Evolutionary conservation across 2,113 vertebrate species (phyloP).

Genomic region (Castor canadensis): DNA sequence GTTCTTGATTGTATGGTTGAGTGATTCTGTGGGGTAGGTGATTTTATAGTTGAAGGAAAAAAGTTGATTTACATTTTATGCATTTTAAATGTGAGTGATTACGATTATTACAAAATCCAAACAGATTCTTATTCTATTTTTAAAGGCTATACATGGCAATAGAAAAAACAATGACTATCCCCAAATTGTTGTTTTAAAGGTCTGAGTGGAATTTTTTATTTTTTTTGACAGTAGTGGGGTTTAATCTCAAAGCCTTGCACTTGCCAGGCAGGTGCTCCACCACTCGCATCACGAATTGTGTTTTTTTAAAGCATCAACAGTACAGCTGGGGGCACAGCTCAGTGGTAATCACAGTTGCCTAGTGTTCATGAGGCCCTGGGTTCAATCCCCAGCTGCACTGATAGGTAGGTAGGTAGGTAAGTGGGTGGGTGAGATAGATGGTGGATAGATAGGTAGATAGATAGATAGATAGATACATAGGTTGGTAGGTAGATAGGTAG

Average conservation of each 20-base stretch:
- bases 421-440: too few species aligned
- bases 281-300: too few species aligned
- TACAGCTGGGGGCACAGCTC: not conserved
- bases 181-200: not conserved
- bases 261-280: too few species aligned
- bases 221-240: too few species aligned
- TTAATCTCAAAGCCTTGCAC: too few species aligned
- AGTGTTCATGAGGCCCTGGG: too few species aligned
- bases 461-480: too few species aligned
- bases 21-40: not conserved
- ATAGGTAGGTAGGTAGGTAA: too few species aligned
- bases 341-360: too few species aligned
- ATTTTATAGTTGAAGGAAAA: conserved; percentile 10
- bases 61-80: conserved; percentile 3
- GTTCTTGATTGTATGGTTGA: conserved; percentile 28
- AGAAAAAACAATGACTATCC: not conserved
- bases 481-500: too few species aligned
- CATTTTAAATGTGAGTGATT: not conserved
- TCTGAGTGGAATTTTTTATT: too few species aligned
- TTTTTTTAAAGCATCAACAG: not conserved
- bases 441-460: too few species aligned
- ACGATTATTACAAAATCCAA: not conserved
- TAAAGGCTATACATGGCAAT: not conserved
- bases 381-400: not conserved
- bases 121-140: not conserved